A percentile compares a stretch with the other conserved stretches of the same genome.
phyloP scores from a whole-genome alignment of 2,113 vertebrate genomes.

The Shinisaurus crocodilurus region DNA sequence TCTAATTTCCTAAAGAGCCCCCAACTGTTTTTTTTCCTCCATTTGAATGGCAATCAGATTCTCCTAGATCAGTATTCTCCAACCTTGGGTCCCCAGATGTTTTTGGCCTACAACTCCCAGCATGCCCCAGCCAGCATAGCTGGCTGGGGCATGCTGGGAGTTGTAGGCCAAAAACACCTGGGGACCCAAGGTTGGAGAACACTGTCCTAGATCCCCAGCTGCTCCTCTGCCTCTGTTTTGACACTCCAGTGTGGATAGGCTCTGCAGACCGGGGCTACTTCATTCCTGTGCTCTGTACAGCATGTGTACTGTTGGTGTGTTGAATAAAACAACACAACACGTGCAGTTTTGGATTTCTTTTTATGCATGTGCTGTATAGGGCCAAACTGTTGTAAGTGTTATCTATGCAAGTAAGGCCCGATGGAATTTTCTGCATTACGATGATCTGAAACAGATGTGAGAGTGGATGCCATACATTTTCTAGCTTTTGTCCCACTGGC shows the following conservation, averaged over 20 bases:
- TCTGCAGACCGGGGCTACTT: neutral
- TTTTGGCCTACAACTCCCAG: too few relatives aligned
- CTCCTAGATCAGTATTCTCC: too few relatives aligned
- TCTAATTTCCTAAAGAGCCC: neutral
- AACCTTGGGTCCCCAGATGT: too few relatives aligned
- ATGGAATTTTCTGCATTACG: neutral
- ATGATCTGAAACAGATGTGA: neutral
- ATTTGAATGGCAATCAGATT: neutral
- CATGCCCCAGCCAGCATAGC: too few relatives aligned
- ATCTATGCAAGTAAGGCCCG: conserved; percentile 1
- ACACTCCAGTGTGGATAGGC: neutral
- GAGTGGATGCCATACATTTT: conserved; percentile 1
- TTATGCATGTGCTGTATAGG: neutral
- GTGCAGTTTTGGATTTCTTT: neutral
- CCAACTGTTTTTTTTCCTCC: neutral
- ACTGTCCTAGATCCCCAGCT: neutral
- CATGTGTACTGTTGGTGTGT: neutral
- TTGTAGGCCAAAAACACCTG: too few relatives aligned
- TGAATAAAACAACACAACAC: neutral
- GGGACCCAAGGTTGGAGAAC: too few relatives aligned
- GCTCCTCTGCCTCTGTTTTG: neutral
- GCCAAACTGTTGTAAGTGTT: neutral
- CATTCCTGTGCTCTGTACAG: neutral
- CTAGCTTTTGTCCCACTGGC: neutral
- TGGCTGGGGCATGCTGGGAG: too few relatives aligned